A percentile compares a stretch with the other conserved stretches of the same genome.
These are phyloP conservation scores for Drosophila funebris DNA, from an alignment of 1,140 invertebrate species.

Conservation along the genomic window DNA sequence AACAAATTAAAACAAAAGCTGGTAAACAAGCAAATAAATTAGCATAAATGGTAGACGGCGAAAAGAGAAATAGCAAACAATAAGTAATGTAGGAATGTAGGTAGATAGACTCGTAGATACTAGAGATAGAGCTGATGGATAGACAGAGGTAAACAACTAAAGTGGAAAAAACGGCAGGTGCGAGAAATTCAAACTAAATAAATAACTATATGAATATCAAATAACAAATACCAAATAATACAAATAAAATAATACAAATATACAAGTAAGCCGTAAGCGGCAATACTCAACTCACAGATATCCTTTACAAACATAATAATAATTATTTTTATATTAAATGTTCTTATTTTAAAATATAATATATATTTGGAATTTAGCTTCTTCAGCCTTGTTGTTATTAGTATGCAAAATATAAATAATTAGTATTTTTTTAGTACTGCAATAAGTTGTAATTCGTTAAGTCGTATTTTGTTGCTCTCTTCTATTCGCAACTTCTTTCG, in stretches of 20 bases:
- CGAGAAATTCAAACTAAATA: constrained; percentile 63
- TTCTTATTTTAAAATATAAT: too few relatives aligned
- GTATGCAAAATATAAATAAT: too few relatives aligned
- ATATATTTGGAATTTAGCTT: too few relatives aligned
- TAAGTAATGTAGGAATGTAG: constrained; percentile 22
- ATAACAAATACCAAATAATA: constrained; percentile 34
- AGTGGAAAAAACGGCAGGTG: constrained; percentile 78
- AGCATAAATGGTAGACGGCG: constrained; percentile 72
- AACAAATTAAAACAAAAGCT: constrained; percentile 79
- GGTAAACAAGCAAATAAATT: constrained; percentile 80
- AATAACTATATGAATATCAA: constrained; percentile 20
- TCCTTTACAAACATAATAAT: too few relatives aligned
- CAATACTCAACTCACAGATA: too few relatives aligned
- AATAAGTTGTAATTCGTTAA: too few relatives aligned
- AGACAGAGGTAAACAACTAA: constrained; percentile 57
- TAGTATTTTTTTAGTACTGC: too few relatives aligned
- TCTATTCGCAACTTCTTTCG: too few relatives aligned
- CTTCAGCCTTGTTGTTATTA: too few relatives aligned
- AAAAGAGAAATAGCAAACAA: constrained; percentile 33
- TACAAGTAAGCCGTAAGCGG: background rate
- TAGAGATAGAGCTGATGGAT: background rate
- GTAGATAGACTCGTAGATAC: constrained; percentile 1
- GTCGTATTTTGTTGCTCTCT: too few relatives aligned
- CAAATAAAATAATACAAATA: constrained; percentile 3
- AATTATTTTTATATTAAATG: too few relatives aligned